Evolutionary conservation across 2,888 invertebrate species (phyloP), one percentile per base, ranked within the genome.

Genomic region (Idaea biselata): DNA sequence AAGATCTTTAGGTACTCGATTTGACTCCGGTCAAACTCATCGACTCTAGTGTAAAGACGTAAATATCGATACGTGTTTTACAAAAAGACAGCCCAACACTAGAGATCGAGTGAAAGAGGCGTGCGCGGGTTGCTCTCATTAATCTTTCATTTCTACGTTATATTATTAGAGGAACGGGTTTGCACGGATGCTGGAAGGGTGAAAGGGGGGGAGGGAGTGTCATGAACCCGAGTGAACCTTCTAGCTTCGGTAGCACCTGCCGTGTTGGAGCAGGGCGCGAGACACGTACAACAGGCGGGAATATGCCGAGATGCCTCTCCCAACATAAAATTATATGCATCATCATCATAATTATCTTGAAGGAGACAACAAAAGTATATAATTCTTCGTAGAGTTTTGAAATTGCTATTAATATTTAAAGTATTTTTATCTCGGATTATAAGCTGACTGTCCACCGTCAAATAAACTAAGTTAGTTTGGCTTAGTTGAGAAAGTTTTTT

Each of bases 101-200:
- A 83, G 14, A 64, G 60, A 70, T 68, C 81, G 81, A 87, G 90
- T 87, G 89, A 90, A 90, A 88, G 89, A 91, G 91, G 92, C 90
- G 92, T 90, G 90, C 90, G 79, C 89, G 80, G 89, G 88, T 88
- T 91, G 91, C 88, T 91, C 92, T 91, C 91, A 92, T 91, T 91
- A 92, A 90, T 92, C 91, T 91, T 91, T 91, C 90, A 89, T 89
- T 91, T 91, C 91, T 91, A 88, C 91, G 87, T 90, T 90, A 90
- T 92, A 90, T 91, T 92, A 91, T 91, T 91, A 91, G 90, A 91
- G 89, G 88, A 90, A 90, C 91, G 81, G 88, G 91, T 91, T 91
- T 88, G 91, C 91, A 86, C 91, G 91, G 91, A 91, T 91, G 90
- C 91, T 87, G 63, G 74, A 68, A 73, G 73, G 68, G 69, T 63